Evolutionary conservation across 2,113 vertebrate species (phyloP).

Genomic region (Serilophus lunatus): DNA sequence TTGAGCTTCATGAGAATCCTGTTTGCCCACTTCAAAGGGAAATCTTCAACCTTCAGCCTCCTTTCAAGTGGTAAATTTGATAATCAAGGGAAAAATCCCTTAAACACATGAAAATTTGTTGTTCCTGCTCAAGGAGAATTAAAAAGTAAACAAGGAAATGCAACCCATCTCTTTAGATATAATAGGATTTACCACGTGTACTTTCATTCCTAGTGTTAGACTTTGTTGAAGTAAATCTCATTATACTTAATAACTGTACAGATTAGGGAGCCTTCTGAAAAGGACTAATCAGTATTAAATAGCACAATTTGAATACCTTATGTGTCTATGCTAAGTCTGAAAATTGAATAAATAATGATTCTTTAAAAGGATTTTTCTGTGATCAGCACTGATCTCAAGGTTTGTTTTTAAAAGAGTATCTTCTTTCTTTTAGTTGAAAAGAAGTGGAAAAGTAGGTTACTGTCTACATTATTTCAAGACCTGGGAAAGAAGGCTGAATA

Average conservation of each 20-base stretch:
- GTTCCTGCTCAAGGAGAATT: not conserved
- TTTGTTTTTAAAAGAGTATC: not conserved
- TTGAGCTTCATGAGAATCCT: not conserved
- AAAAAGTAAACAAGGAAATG: slow-evolving; percentile 19
- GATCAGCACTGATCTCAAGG: not conserved
- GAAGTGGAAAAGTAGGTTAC: not conserved
- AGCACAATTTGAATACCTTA: slow-evolving; percentile 26
- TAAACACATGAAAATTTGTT: not conserved
- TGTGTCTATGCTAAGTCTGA: not conserved
- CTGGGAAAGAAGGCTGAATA: not conserved
- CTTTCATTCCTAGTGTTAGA: slow-evolving; percentile 3
- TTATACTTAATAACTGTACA: slow-evolving; percentile 46
- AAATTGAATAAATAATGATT: slow-evolving; percentile 17
- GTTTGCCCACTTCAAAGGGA: not conserved
- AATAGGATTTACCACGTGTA: slow-evolving; percentile 6
- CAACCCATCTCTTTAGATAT: not conserved
- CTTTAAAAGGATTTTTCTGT: slow-evolving; percentile 13
- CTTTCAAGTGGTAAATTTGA: not conserved
- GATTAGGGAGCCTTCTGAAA: slow-evolving; percentile 37
- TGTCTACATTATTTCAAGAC: not conserved
- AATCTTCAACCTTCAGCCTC: not conserved
- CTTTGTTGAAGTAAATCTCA: slow-evolving; percentile 36
- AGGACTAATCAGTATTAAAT: slow-evolving; percentile 31
- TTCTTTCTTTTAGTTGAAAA: not conserved
- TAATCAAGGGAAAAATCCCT: not conserved